Evolutionary conservation across 1,140 invertebrate genomes (phyloP).

Genomic region (Trichonephila clavata): DNA sequence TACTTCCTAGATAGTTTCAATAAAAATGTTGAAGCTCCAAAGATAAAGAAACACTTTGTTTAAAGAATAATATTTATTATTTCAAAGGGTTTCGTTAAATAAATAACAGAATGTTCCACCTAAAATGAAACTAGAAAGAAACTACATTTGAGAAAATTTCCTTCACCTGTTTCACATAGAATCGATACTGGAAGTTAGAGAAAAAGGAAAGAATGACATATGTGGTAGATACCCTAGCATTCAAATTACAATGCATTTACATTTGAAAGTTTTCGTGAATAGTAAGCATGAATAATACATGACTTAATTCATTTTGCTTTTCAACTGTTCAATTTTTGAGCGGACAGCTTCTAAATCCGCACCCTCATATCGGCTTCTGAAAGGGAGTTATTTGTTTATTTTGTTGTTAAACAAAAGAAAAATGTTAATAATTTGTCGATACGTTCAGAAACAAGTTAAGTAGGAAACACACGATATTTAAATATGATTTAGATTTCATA

Average conservation of each 20-base stretch:
- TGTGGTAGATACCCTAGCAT: slow-evolving; percentile 33
- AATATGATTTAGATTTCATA: slow-evolving; percentile 5
- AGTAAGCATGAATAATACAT: slow-evolving; percentile 52
- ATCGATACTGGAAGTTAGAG: neutral
- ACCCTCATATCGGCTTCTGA: neutral
- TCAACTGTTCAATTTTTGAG: neutral
- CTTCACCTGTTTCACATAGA: slow-evolving; percentile 10
- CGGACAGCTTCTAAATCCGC: neutral
- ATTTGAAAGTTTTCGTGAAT: slow-evolving; percentile 53
- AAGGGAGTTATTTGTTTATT: neutral
- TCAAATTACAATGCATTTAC: slow-evolving; percentile 63
- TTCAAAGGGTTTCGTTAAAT: neutral
- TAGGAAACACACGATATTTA: neutral
- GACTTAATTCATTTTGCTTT: slow-evolving; percentile 61
- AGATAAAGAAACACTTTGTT: slow-evolving; percentile 5
- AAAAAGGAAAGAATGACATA: slow-evolving; percentile 25
- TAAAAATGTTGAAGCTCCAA: neutral
- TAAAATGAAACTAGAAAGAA: neutral
- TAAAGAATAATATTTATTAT: slow-evolving; percentile 29
- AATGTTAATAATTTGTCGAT: slow-evolving; percentile 32
- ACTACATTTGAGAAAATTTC: slow-evolving; percentile 8
- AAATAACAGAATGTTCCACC: neutral
- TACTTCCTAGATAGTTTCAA: too few relatives aligned
- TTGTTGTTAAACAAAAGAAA: neutral
- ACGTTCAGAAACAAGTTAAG: neutral